A percentile compares a stretch with the other conserved stretches of the same genome.
phyloP scores from a whole-genome alignment of 2,113 vertebrate genomes.

The Dryoscopus gambensis region DNA sequence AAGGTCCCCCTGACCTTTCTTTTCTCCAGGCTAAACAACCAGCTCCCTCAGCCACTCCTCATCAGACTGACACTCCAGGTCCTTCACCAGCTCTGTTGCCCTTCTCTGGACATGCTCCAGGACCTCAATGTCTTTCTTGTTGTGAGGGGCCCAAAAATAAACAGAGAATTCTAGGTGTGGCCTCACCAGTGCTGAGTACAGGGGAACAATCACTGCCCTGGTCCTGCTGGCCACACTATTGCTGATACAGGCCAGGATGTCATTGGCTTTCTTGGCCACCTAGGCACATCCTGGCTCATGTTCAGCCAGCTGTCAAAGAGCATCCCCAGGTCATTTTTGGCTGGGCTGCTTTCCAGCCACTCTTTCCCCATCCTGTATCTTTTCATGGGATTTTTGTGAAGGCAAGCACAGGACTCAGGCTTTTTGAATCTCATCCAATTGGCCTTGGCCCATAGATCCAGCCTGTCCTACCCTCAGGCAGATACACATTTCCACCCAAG shows the following conservation, averaged over 20 bases:
- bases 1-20: not conserved
- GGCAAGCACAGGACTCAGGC: not conserved
- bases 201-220: not conserved
- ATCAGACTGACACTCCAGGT: not conserved
- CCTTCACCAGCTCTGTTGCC: not conserved
- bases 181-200: not conserved
- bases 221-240: not conserved
- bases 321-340: not conserved
- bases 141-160: not conserved
- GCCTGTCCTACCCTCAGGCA: not conserved
- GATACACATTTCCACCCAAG: not conserved
- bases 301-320: not conserved
- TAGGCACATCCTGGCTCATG: not conserved
- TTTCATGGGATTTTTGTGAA: not conserved
- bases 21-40: not conserved
- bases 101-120: not conserved
- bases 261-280: not conserved
- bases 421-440: not conserved
- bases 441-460: not conserved
- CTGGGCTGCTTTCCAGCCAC: not conserved
- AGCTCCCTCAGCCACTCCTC: not conserved
- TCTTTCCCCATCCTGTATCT: not conserved
- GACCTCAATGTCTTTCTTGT: not conserved
- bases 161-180: not conserved
- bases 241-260: not conserved